These are phyloP conservation scores for Drosophila kuntzei DNA, from an alignment of 2,888 invertebrate species.

Conservation along the genomic window DNA sequence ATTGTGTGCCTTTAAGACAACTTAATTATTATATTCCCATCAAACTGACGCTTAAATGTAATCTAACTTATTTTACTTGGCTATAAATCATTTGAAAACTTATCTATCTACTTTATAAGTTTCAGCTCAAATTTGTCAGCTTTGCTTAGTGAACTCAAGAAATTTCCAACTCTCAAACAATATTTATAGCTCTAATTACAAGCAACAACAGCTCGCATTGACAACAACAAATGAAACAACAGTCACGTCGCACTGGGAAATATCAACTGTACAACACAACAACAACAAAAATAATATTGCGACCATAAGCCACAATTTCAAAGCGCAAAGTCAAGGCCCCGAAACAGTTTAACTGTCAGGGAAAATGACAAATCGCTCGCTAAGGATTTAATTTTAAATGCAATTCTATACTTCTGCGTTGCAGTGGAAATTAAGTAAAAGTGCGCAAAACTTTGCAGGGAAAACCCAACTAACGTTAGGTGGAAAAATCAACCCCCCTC, in stretches of 20 bases:
- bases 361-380: conserved; percentile 78
- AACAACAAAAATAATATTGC: conserved; percentile 47
- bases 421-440: conserved; percentile 72
- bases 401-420: conserved; percentile 57
- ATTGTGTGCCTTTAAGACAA: background rate
- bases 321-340: conserved; percentile 42
- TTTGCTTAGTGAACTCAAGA: conserved; percentile 4
- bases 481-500: conserved; percentile 38
- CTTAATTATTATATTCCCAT: background rate
- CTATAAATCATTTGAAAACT: conserved; percentile 15
- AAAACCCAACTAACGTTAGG: conserved; percentile 41
- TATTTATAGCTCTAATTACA: conserved; percentile 72
- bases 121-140: conserved; percentile 17
- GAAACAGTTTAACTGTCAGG: conserved; percentile 74
- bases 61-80: background rate
- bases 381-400: conserved; percentile 80
- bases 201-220: conserved; percentile 62
- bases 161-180: conserved; percentile 21
- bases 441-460: conserved; percentile 47
- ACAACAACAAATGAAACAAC: conserved; percentile 55
- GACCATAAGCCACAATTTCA: conserved; percentile 69
- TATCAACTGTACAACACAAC: conserved; percentile 28
- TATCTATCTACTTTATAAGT: conserved; percentile 27
- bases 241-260: conserved; percentile 68
- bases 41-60: background rate